Conservation (phyloP, 2,113 vertebrate genomes). For the Brachypodius melanocephalos region DNA sequence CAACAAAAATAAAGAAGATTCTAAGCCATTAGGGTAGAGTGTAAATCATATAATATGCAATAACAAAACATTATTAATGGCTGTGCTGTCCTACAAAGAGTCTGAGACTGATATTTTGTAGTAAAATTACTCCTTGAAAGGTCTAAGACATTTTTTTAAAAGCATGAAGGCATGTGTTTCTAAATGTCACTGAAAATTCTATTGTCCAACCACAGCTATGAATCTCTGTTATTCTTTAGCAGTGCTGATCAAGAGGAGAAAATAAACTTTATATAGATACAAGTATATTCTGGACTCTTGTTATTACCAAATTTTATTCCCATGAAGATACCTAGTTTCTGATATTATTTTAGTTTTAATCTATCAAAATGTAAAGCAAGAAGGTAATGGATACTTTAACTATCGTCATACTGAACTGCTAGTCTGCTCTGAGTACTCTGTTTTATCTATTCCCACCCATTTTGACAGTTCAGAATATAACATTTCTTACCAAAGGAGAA, state of each 20-base stretch:
- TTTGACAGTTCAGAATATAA: background rate
- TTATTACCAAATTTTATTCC: background rate
- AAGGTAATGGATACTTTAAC: background rate
- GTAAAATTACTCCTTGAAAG: slow-evolving; percentile 22
- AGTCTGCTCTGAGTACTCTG: background rate
- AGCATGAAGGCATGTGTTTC: background rate
- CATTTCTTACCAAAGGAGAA: background rate
- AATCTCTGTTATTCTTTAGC: background rate
- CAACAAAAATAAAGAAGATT: background rate
- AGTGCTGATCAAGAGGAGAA: background rate
- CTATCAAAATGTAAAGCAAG: background rate
- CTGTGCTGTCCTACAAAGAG: background rate
- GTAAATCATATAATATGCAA: slow-evolving; percentile 38
- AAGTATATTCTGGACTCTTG: background rate
- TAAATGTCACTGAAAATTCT: background rate
- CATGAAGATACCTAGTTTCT: background rate
- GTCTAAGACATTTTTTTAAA: background rate
- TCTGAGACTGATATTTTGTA: background rate
- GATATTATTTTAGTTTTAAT: background rate
- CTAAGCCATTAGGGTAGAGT: slow-evolving; percentile 39
- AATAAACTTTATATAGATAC: background rate
- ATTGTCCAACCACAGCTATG: background rate
- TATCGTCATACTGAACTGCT: background rate
- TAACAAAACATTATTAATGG: slow-evolving; percentile 64
- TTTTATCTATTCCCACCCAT: background rate